Conservation (phyloP, 2,113 vertebrate genomes). For the Cheirogaleus medius region DNA sequence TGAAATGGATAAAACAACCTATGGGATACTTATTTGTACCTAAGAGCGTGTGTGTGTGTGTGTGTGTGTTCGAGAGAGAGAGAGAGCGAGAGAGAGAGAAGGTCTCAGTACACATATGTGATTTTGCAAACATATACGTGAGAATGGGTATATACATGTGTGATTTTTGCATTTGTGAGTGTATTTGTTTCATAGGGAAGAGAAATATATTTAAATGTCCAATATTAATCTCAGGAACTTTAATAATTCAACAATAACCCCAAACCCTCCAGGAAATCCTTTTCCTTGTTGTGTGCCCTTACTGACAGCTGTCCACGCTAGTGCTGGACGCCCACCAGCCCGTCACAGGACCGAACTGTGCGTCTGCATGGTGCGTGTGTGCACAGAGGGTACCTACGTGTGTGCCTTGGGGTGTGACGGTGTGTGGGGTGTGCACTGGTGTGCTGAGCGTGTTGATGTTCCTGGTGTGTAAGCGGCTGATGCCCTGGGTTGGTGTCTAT, state of each 20-base stretch:
- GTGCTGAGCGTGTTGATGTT: not conserved
- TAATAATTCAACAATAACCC: not conserved
- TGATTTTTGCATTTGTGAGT: not conserved
- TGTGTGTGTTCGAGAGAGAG: too few relatives aligned
- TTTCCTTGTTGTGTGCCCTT: not conserved
- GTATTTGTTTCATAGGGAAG: not conserved
- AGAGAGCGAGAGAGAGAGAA: too few relatives aligned
- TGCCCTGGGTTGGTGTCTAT: not conserved
- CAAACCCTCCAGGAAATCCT: not conserved
- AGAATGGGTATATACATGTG: not conserved
- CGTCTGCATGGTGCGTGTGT: rapidly evolving
- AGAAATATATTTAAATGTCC: not conserved
- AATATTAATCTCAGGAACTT: not conserved
- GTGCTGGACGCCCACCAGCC: not conserved
- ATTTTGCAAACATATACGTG: not conserved
- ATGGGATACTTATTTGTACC: not conserved
- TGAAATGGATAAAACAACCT: not conserved
- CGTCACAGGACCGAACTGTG: not conserved
- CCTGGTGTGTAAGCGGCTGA: not conserved
- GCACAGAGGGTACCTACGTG: not conserved
- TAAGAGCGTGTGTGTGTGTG: not conserved
- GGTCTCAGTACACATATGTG: not conserved
- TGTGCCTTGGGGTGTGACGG: not conserved
- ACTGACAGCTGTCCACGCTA: not conserved
- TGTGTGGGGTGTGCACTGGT: not conserved